Evolutionary conservation across 2,113 vertebrate genomes (phyloP).

Genomic region (Romanogobio albipinnatus): DNA sequence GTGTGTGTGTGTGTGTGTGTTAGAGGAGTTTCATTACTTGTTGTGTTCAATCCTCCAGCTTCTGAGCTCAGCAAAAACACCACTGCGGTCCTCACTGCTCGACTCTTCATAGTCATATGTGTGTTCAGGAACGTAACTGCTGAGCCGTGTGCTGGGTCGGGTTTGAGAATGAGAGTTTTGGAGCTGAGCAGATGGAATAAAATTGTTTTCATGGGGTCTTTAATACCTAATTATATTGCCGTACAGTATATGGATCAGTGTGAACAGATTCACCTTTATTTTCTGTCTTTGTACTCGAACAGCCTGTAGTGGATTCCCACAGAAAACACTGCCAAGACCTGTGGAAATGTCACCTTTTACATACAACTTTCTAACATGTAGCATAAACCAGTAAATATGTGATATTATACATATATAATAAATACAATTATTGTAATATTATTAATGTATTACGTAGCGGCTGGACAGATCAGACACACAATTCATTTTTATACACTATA

Average conservation of each 20-base stretch:
- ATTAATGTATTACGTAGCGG: not conserved
- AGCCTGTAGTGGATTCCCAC: constrained; percentile 89
- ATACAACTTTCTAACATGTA: constrained; percentile 27
- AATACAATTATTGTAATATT: not conserved
- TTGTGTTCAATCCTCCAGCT: constrained; percentile 71
- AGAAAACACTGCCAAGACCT: constrained; percentile 83
- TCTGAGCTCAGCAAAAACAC: constrained; percentile 72
- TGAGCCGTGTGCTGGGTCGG: constrained; percentile 56
- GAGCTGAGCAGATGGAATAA: not conserved
- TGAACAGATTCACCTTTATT: constrained; percentile 70
- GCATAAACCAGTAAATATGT: not conserved
- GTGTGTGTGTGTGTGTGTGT: not conserved
- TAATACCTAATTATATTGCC: not conserved
- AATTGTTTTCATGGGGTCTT: not conserved
- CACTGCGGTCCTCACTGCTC: constrained; percentile 59
- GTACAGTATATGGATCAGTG: not conserved
- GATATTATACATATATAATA: not conserved
- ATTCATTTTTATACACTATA: too few relatives aligned
- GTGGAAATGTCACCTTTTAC: constrained; percentile 55
- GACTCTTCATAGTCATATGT: constrained; percentile 61
- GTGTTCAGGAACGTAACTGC: constrained; percentile 67
- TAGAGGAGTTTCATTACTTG: constrained; percentile 68
- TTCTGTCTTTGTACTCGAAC: constrained; percentile 80
- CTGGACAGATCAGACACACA: too few relatives aligned
- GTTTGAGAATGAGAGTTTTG: constrained; percentile 6